These are phyloP conservation scores for Dermolepida albohirtum DNA, from an alignment of 2,888 invertebrate genomes.

Conservation along the genomic window DNA sequence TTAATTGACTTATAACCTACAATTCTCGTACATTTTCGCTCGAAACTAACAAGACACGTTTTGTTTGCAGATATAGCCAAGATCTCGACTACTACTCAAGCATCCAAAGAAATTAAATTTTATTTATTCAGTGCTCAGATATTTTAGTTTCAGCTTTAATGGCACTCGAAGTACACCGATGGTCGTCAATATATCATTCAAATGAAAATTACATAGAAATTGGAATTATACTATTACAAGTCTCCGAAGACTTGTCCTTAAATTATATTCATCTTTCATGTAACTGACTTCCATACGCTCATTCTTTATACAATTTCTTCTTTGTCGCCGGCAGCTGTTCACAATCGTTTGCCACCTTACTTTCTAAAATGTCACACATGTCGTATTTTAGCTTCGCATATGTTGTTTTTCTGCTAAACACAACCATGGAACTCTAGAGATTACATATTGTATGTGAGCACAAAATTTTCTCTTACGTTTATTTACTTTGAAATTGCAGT, in stretches of 20 bases:
- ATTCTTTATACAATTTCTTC: constrained; percentile 13
- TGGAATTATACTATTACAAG: background rate
- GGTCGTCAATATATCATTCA: constrained; percentile 20
- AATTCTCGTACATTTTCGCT: too few relatives aligned
- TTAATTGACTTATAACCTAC: too few relatives aligned
- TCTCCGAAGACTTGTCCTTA: background rate
- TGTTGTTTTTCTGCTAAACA: constrained; percentile 11
- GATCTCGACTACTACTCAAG: background rate
- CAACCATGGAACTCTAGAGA: constrained; percentile 3
- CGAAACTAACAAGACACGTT: background rate
- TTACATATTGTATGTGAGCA: constrained; percentile 10
- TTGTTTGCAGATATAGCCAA: background rate
- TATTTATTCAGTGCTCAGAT: constrained; percentile 28
- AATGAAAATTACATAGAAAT: constrained; percentile 10
- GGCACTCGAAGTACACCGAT: constrained; percentile 7
- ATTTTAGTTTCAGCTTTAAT: constrained; percentile 8
- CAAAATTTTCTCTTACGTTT: constrained; percentile 20
- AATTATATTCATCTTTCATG: constrained; percentile 4
- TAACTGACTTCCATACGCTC: background rate
- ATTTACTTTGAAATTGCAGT: constrained; percentile 21
- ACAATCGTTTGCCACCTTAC: constrained; percentile 19
- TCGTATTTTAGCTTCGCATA: constrained; percentile 4
- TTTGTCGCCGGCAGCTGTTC: constrained; percentile 29
- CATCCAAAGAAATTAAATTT: constrained; percentile 29
- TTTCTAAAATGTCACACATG: constrained; percentile 1